Evolutionary conservation across 2,888 invertebrate genomes (phyloP).

Genomic region (Erebia epiphron): DNA sequence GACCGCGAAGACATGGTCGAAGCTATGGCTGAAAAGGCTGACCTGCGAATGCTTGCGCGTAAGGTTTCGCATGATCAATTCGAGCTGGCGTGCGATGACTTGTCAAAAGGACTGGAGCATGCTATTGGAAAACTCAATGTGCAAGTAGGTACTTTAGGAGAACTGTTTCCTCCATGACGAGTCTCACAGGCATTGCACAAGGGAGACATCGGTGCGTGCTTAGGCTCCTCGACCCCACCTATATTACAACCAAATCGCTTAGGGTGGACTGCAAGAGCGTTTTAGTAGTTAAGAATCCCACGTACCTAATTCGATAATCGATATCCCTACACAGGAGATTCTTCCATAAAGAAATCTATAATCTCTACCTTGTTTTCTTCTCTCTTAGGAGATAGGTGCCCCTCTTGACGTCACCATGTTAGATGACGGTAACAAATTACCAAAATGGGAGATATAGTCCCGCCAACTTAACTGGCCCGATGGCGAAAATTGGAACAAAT

Average conservation of each 20-base stretch:
- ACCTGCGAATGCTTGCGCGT: constrained; percentile 85
- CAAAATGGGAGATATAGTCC: too few species aligned
- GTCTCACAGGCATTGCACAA: not conserved
- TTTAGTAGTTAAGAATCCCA: not conserved
- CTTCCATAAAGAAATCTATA: too few species aligned
- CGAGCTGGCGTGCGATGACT: constrained; percentile 86
- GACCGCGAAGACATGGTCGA: constrained; percentile 88
- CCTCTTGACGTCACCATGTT: too few species aligned
- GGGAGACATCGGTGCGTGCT: not conserved
- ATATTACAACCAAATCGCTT: not conserved
- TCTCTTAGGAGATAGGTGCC: too few species aligned
- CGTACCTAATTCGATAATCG: too few species aligned
- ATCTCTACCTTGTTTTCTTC: too few species aligned
- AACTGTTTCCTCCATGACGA: not conserved
- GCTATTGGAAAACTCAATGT: constrained; percentile 83
- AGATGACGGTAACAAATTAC: too few species aligned
- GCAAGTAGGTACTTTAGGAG: constrained; percentile 65
- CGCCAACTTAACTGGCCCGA: too few species aligned
- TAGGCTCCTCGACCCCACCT: not conserved
- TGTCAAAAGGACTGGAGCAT: constrained; percentile 85
- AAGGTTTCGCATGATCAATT: constrained; percentile 90
- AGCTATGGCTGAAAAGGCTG: constrained; percentile 89
- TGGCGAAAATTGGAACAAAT: too few species aligned
- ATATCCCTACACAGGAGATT: not conserved
- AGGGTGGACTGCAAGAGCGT: too few species aligned